Evolutionary conservation across 2,113 vertebrate genomes (phyloP), one percentile per base, ranked within the genome.

Genomic region (Antigone vipio): DNA sequence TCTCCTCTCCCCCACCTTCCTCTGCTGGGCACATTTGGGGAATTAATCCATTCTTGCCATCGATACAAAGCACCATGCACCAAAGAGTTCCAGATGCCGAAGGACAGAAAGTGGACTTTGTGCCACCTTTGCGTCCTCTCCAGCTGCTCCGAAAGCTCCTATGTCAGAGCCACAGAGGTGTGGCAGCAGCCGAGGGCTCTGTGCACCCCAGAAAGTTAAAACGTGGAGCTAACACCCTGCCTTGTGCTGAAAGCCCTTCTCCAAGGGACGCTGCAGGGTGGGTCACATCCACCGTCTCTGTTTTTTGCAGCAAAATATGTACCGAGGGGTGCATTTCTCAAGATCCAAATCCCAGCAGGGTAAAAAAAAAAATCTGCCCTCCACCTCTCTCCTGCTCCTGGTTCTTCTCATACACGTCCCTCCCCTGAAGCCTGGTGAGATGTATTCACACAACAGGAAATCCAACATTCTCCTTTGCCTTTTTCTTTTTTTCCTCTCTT

Each of bases 361-460:
- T 34, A 44, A 24, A 71, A 78, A 18, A 32, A 44, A 50, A 71
- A 49, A 1, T 4, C 72, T 74, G n/a, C 11, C 29, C n/a, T 83
- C 47, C 44, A 20, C 68, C 62, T 30, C 20, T n/a, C 45, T 85
- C 12, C 74, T 74, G 40, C 38, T 17, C 47, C n/a, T 49, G 50
- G 22, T 14, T 92, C 78, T 47, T 68, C 79, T 69, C 44, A 58
- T 64, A 19, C 45, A 53, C 27, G 0, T 72, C 76, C 62, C 60
- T 87, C 73, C 85, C 62, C 30, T 24, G 3, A 81, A 95, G 76
- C 94, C 14, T 63, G 16, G 52, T 18, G 40, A 81, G 60, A 83
- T 67, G 56, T 1, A 79, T 49, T 76, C 89, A 85, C 92, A 53
- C 85, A 69, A 90, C 92, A 96, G 74, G 78, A 97, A 95, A 95